A percentile compares a stretch with the other conserved stretches of the same genome.
These are phyloP conservation scores for Propsilocerus akamusi DNA, from an alignment of 1,140 invertebrate species.

Conservation along the genomic window DNA sequence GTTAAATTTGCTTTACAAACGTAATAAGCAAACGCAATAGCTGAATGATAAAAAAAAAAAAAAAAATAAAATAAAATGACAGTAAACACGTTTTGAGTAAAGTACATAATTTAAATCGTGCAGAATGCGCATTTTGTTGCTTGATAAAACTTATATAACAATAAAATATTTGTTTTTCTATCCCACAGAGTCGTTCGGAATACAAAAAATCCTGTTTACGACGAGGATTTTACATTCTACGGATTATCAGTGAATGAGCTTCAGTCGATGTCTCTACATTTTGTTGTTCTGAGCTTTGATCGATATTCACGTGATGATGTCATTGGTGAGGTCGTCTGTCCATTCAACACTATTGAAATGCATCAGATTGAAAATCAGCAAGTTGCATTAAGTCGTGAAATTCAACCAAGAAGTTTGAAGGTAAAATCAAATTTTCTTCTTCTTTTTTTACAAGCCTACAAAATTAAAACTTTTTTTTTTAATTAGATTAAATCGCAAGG, in stretches of 20 bases:
- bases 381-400: slow-evolving; percentile 57
- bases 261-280: slow-evolving; percentile 73
- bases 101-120: no score
- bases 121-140: background rate
- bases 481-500: slow-evolving; percentile 67
- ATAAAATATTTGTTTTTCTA: slow-evolving; percentile 9
- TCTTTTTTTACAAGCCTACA: background rate
- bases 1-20: no score
- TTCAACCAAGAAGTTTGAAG: slow-evolving; percentile 71
- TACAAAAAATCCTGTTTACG: slow-evolving; percentile 81
- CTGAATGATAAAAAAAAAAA: no score
- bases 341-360: slow-evolving; percentile 58
- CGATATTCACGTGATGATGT: slow-evolving; percentile 92
- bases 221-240: slow-evolving; percentile 94
- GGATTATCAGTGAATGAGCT: slow-evolving; percentile 72
- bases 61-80: no score
- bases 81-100: no score
- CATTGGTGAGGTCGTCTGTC: slow-evolving; percentile 89
- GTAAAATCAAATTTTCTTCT: slow-evolving; percentile 25
- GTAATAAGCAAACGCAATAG: no score
- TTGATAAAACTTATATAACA: background rate
- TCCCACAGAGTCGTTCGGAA: slow-evolving; percentile 77
- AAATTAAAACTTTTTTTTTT: slow-evolving; percentile 6
- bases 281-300: slow-evolving; percentile 91
- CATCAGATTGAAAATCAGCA: slow-evolving; percentile 61